Evolutionary conservation across 2,888 invertebrate species (phyloP).

Genomic region (Meandrusa payeni): DNA sequence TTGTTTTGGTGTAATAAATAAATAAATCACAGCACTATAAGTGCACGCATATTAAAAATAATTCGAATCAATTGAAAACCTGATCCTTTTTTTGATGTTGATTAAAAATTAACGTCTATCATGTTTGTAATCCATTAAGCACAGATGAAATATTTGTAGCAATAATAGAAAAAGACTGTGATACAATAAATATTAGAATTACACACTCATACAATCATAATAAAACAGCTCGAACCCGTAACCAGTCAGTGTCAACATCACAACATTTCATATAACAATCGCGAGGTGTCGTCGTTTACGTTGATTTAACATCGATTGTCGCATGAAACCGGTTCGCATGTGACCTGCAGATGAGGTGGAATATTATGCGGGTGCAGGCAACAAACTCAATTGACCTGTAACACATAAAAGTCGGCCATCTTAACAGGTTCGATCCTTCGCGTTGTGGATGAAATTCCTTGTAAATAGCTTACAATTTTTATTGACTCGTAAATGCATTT

Average conservation of each 20-base stretch:
- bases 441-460: constrained; percentile 45
- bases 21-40: too few relatives aligned
- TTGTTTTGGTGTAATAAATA: too few relatives aligned
- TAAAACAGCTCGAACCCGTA: constrained; percentile 23
- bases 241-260: constrained; percentile 27
- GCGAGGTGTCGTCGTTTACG: constrained; percentile 35
- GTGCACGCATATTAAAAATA: too few relatives aligned
- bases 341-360: constrained; percentile 53
- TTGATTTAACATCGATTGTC: constrained; percentile 71
- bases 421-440: constrained; percentile 64
- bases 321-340: constrained; percentile 43
- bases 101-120: too few relatives aligned
- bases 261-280: constrained; percentile 37
- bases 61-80: too few relatives aligned
- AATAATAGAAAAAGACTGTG: too few relatives aligned
- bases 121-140: too few relatives aligned
- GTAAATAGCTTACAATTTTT: constrained; percentile 36
- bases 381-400: constrained; percentile 61
- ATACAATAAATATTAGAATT: too few relatives aligned
- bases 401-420: constrained; percentile 59
- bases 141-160: too few relatives aligned
- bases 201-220: too few relatives aligned
- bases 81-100: too few relatives aligned
- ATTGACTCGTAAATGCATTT: constrained; percentile 29
- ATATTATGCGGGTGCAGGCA: constrained; percentile 65